Base-by-base conservation (phyloP, 2,797 vertebrate species). In the Spondyliosoma cantharus region DNA sequence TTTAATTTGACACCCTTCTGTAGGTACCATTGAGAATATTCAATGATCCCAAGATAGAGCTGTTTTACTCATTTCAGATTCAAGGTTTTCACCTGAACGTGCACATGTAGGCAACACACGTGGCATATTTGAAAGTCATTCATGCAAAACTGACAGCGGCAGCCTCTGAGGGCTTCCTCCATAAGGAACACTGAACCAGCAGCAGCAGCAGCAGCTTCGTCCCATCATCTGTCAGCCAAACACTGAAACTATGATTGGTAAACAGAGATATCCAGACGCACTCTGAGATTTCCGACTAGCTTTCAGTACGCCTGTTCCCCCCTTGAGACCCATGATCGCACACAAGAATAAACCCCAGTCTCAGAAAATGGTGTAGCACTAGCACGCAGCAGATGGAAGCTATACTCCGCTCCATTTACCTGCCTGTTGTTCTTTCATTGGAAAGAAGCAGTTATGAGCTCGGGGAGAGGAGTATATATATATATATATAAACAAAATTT, bases 371-470 rank as follows among this genome's bases (percentile, higher is more conserved):
- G 56, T 65, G 83, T 68, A 37, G 71, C 79, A 20, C 56, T 65
- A 45, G 62, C 74, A 76, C 43, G 16, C 73, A 80, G 85, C 93
- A 94, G 94, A 94, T 94, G 94, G 94, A 86, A 68, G 74, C 88
- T 80, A 86, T 79, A 83, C 57, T 70, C 71, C 49, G 92, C 92
- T 92, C 88, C 89, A 93, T 94, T 92, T 93, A 88, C 87, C 85
- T 83, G 84, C 75, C 82, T 86, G 81, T 90, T 82, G 82, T 90
- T 88, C 86, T 85, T 84, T 89, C 89, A 88, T 53, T 87, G 88
- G 85, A 87, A 90, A 90, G 64, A 90, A 78, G 90, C 89, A 67
- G 89, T 90, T 89, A 91, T 81, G 86, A 88, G 87, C 86, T 89
- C 62, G 48, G 82, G 80, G 85, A 86, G 75, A 58, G 72, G 54